phyloP scores from a whole-genome alignment of 2,888 invertebrate genomes.

The Agonopterix alstromeriana region DNA sequence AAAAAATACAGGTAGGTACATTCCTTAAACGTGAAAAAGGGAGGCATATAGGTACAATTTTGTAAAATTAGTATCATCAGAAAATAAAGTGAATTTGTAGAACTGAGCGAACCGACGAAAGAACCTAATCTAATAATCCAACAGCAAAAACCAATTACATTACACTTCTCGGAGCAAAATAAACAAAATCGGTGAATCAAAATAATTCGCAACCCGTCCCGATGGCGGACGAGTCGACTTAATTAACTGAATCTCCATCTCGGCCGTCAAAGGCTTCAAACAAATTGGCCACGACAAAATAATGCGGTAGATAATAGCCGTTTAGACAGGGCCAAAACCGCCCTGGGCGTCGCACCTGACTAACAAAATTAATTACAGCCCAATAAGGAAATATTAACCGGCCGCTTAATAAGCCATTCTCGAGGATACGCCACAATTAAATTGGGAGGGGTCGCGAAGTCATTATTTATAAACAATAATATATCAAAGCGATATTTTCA shows the following conservation, averaged over 20 bases:
- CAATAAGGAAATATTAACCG: conserved; percentile 40
- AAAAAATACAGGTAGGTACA: too few species aligned
- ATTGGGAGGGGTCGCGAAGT: conserved; percentile 65
- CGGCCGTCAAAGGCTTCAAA: conserved; percentile 67
- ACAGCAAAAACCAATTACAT: conserved; percentile 13
- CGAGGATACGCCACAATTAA: conserved; percentile 72
- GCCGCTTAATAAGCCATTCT: conserved; percentile 72
- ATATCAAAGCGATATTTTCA: conserved; percentile 74
- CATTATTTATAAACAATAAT: conserved; percentile 76
- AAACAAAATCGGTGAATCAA: conserved; percentile 29
- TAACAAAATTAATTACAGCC: conserved; percentile 72
- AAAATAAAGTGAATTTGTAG: neutral
- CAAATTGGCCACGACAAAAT: conserved; percentile 69
- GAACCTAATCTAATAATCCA: conserved; percentile 17
- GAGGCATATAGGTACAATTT: too few species aligned
- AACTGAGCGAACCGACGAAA: conserved; percentile 6
- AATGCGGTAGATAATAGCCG: conserved; percentile 67
- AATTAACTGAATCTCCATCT: conserved; percentile 60
- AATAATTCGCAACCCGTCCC: conserved; percentile 25
- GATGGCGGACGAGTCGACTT: conserved; percentile 34
- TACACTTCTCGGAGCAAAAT: conserved; percentile 12
- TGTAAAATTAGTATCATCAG: too few species aligned
- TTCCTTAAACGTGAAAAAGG: too few species aligned
- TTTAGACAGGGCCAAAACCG: conserved; percentile 42
- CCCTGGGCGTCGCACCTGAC: conserved; percentile 66